These are phyloP conservation scores for Siderastrea radians DNA, from an alignment of 92 coral and sea anemone species.

Conservation along the genomic window DNA sequence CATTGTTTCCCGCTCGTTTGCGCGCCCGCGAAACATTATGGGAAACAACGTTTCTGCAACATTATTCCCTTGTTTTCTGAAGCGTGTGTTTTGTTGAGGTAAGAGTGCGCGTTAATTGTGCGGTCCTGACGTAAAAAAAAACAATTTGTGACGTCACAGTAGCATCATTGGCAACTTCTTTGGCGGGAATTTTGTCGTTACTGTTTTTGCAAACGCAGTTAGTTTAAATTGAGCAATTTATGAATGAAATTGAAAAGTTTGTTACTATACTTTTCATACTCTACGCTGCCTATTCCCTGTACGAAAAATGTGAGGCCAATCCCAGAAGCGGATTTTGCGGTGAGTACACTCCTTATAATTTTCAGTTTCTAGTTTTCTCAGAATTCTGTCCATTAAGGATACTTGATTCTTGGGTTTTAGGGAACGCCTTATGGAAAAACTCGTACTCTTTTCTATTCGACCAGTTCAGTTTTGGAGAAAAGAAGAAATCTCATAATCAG, in stretches of 20 bases:
- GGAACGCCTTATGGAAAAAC: too few relatives aligned
- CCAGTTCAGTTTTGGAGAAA: too few relatives aligned
- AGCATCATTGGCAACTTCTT: not conserved
- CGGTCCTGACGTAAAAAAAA: not conserved
- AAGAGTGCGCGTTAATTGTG: not conserved
- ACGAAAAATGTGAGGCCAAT: conserved; percentile 19
- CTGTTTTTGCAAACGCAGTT: too few relatives aligned
- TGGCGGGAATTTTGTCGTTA: not conserved
- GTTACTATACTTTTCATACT: not conserved
- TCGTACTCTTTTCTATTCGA: too few relatives aligned
- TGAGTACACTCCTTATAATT: not conserved
- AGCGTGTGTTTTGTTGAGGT: not conserved
- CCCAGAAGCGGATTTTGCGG: conserved; percentile 13
- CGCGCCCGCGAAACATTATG: too few relatives aligned
- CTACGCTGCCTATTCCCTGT: not conserved
- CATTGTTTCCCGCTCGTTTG: too few relatives aligned
- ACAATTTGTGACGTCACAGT: not conserved
- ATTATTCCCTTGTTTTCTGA: not conserved
- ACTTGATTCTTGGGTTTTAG: not conserved
- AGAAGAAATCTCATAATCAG: too few relatives aligned
- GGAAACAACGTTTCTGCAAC: too few relatives aligned
- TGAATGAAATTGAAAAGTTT: conserved; percentile 38
- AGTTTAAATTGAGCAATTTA: not conserved
- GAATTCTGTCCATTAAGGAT: not conserved
- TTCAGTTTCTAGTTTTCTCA: not conserved